These are phyloP conservation scores for Spondyliosoma cantharus DNA, from an alignment of 2,797 vertebrate species.

Conservation along the genomic window DNA sequence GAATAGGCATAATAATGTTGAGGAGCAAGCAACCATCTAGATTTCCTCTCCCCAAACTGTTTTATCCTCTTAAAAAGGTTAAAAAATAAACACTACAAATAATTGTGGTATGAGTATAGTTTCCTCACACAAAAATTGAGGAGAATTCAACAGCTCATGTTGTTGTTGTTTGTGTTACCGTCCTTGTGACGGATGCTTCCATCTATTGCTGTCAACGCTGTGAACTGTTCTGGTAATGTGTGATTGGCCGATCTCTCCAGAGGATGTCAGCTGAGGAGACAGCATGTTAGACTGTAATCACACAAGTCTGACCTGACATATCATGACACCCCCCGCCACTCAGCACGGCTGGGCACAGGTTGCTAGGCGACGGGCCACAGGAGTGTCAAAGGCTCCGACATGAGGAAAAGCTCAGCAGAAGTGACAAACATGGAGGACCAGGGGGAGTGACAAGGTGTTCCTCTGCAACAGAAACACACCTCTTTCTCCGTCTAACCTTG, in stretches of 20 bases:
- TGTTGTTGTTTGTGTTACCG: conserved; percentile 20
- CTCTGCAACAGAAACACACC: conserved; percentile 33
- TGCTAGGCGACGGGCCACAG: conserved; percentile 81
- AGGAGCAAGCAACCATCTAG: no score
- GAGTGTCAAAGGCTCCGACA: conserved; percentile 51
- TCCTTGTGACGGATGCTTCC: conserved; percentile 25
- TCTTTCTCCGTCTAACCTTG: conserved; percentile 48
- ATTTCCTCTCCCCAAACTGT: background rate
- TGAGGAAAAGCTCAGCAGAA: conserved; percentile 53
- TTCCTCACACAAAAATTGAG: background rate
- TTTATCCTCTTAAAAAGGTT: background rate
- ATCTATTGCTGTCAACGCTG: conserved; percentile 41
- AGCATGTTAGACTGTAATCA: conserved; percentile 77
- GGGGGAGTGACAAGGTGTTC: conserved; percentile 60
- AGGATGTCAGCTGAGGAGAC: conserved; percentile 71
- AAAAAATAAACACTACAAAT: background rate
- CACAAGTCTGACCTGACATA: conserved; percentile 80
- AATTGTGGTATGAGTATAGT: background rate
- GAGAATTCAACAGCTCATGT: background rate
- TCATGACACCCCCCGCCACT: conserved; percentile 72
- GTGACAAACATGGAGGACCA: conserved; percentile 66
- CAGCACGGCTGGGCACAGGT: conserved; percentile 70
- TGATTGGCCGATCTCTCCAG: conserved; percentile 62
- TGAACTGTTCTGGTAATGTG: conserved; percentile 46
- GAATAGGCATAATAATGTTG: no score